Evolutionary conservation across 2,113 vertebrate species (phyloP), one percentile per base, ranked within the genome.

Genomic region (Hippopotamus amphibius): DNA sequence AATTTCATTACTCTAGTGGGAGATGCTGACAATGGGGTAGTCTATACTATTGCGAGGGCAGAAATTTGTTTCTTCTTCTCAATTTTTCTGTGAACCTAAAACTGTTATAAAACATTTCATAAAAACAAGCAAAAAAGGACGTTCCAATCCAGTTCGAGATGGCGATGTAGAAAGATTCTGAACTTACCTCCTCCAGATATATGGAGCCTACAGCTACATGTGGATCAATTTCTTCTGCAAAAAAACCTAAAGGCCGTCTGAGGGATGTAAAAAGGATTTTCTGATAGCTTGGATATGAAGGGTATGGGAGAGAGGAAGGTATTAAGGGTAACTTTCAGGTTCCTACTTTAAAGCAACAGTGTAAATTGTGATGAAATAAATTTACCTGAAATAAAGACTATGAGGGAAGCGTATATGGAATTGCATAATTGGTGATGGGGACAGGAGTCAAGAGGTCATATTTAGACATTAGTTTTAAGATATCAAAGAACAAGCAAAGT

Each of bases 371-470:
- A 37, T 81, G 48, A 1, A 21, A 13, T 79, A 57, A 80, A 80
- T 80, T 80, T 90, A 89, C 3, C 59, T 84, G 30, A 91, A 95
- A 97, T 48, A 81, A 90, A 66, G 1, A 61, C 37, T 55, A 14
- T 48, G 8, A 80, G 46, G 8, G 37, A 22, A 85, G 13, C 2
- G 79, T 14, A 55, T 15, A 83, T 74, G 8, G 30, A 88, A 1
- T 28, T 55, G 3, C 15, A 33, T 71, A 66, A 28, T 43, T 92
- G 46, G 11, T 71, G 21, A 81, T 71, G 15, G 17, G 21, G 6
- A 10, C 11, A 22, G 57, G n/a, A 1, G 26, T 84, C 48, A 53
- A 81, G 33, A 37, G 14, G 16, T 81, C 28, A 53, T 4, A 93
- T 93, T 72, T 87, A 68, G 9, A 59, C 11, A 59, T 37, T 86